Evolutionary conservation across 2,888 invertebrate species (phyloP).

Genomic region (Pycnomerus fuliginosus): DNA sequence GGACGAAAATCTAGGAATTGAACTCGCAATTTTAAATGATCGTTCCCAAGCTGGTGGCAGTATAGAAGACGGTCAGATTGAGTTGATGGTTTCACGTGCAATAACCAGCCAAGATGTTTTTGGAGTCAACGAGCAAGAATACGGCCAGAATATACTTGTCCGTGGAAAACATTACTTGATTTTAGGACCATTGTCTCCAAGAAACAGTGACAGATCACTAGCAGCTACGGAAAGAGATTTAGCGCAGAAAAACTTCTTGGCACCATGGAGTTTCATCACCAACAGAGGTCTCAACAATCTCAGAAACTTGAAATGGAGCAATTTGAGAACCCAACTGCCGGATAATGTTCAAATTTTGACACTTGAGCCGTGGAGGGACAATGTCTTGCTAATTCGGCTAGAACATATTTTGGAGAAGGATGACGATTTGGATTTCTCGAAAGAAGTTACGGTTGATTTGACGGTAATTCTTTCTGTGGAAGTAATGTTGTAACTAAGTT

Average conservation of each 20-base stretch:
- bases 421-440: slow-evolving; percentile 59
- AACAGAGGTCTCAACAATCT: slow-evolving; percentile 5
- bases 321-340: slow-evolving; percentile 58
- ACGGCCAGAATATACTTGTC: slow-evolving; percentile 65
- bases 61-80: slow-evolving; percentile 60
- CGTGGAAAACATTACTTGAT: slow-evolving; percentile 54
- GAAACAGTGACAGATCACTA: slow-evolving; percentile 32
- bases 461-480: slow-evolving; percentile 39
- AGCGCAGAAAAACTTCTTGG: slow-evolving; percentile 56
- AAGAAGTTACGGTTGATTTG: slow-evolving; percentile 58
- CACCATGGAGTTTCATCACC: slow-evolving; percentile 61
- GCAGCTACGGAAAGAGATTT: slow-evolving; percentile 49
- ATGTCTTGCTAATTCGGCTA: slow-evolving; percentile 64
- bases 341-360: slow-evolving; percentile 72
- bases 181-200: slow-evolving; percentile 20
- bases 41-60: slow-evolving; percentile 64
- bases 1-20: slow-evolving; percentile 52
- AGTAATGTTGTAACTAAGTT: not conserved
- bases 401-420: slow-evolving; percentile 70
- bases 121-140: slow-evolving; percentile 78
- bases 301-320: slow-evolving; percentile 4
- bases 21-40: slow-evolving; percentile 60
- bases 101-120: slow-evolving; percentile 57
- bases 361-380: slow-evolving; percentile 68
- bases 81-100: slow-evolving; percentile 59